phyloP scores from a whole-genome alignment of 2,888 invertebrate species.

The Entomobrya proxima region DNA sequence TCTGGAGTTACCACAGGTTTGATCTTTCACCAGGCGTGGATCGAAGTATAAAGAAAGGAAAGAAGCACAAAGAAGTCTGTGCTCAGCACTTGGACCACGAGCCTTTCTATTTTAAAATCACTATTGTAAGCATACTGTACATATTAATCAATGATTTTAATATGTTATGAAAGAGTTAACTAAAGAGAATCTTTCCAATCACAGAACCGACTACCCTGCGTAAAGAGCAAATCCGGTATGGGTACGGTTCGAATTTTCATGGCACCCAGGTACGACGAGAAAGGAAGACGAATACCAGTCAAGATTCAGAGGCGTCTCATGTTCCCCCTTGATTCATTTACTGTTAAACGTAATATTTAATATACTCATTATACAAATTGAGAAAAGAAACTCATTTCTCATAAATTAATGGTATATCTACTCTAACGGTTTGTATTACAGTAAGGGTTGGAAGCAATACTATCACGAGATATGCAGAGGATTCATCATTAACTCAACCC shows the following conservation, averaged over 20 bases:
- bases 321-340: constrained; percentile 62
- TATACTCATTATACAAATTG: no score
- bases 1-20: constrained; percentile 53
- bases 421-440: neutral
- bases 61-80: constrained; percentile 42
- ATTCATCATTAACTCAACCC: constrained; percentile 56
- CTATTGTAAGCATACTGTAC: constrained; percentile 51
- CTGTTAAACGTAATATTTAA: constrained; percentile 49
- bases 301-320: constrained; percentile 56
- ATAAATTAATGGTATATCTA: no score
- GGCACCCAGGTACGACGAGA: constrained; percentile 58
- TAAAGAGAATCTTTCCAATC: neutral
- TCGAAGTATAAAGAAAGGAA: constrained; percentile 35
- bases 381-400: no score
- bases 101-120: constrained; percentile 63
- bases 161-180: neutral
- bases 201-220: constrained; percentile 58
- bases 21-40: constrained; percentile 51
- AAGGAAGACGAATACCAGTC: constrained; percentile 53
- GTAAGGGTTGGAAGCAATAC: constrained; percentile 55
- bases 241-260: constrained; percentile 62
- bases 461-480: constrained; percentile 48
- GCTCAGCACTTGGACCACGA: constrained; percentile 63
- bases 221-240: constrained; percentile 29
- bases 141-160: neutral